Base-by-base conservation (phyloP, 2,888 invertebrate species). In the Caenorhabditis japonica region DNA sequence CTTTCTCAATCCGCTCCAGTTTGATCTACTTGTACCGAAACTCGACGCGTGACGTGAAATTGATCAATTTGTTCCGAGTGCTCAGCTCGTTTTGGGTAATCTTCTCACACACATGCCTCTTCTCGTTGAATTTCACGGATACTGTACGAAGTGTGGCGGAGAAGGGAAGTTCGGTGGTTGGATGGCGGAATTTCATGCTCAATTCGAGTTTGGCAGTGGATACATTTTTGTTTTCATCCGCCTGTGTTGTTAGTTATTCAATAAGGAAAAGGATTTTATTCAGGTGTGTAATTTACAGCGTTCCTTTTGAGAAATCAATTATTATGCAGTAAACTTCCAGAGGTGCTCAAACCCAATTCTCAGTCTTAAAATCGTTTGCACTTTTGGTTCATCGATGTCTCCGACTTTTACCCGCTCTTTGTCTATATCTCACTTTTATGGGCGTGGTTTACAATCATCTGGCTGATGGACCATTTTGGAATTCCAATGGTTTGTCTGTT, bases 141-240 rank as follows among this genome's bases (percentile, higher is more conserved):
- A 78, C 69, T 1, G 55, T 77, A 1, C 19, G 52, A 19, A 41
- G 41, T 34, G 55, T 72, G 23, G 41, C 62, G 4, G 15, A 23
- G 10, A 55, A 49, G 23, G 46, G 47, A 34, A 38, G 23, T 38
- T 12, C 15, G 39, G 43, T 58, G 1, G 36, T 68, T 5, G 53
- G 59, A 46, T 59, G 59, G 59, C 59, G 39, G 41, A 59, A 43
- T n/a, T 71, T 80, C 36, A 69, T 78, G 41, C 51, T 84, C 47
- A 82, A 81, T 34, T 78, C 82, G 3, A 79, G 80, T 1, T 60
- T 84, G 19, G 77, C 80, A 15, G 83, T 84, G 19, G 84, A 84
- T 60, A 77, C 82, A 3, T 84, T 84, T 58, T 70, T 84, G 43
- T 76, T 82, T 39, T 53, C 80, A 4, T 78, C 81, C 0, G 81